Evolutionary conservation across 2,113 vertebrate species (phyloP).

Genomic region (Oryzias celebensis): DNA sequence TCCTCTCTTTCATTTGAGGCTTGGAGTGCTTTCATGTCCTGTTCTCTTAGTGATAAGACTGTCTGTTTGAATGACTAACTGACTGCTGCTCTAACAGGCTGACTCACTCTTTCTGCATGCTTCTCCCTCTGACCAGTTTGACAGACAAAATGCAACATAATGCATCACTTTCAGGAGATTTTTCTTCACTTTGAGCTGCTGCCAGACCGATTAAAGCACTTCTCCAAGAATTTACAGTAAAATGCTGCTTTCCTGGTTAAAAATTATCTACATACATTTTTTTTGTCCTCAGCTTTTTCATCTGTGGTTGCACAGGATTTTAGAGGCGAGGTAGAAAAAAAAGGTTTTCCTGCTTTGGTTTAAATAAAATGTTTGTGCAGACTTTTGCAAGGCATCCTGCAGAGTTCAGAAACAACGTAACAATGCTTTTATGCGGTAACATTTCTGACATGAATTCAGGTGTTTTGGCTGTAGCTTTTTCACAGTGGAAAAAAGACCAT

Average conservation of each 20-base stretch:
- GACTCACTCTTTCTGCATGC: constrained; percentile 26
- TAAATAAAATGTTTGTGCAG: constrained; percentile 3
- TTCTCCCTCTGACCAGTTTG: constrained; percentile 31
- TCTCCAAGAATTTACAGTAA: constrained; percentile 2
- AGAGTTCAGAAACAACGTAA: neutral
- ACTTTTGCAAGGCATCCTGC: constrained; percentile 7
- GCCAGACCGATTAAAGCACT: constrained; percentile 2
- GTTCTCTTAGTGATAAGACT: constrained; percentile 64
- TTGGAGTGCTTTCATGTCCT: constrained; percentile 67
- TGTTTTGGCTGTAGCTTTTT: no score
- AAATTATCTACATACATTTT: no score
- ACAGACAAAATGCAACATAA: constrained; percentile 23
- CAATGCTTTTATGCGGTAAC: neutral
- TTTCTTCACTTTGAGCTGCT: constrained; percentile 3
- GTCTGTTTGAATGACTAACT: constrained; percentile 43
- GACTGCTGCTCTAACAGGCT: constrained; percentile 38
- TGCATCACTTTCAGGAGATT: neutral
- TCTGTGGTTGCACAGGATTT: constrained; percentile 22
- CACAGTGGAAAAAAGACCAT: no score
- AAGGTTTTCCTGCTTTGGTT: constrained; percentile 12
- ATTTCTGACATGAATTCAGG: no score
- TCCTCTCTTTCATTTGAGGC: constrained; percentile 66
- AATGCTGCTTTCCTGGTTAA: neutral
- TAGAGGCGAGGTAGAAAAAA: constrained; percentile 12
- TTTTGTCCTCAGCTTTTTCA: neutral